Percentiles rank a stretch among this genome's conserved stretches.
phyloP scores from a whole-genome alignment of 2,113 vertebrate genomes.

The Thamnaconus septentrionalis region DNA sequence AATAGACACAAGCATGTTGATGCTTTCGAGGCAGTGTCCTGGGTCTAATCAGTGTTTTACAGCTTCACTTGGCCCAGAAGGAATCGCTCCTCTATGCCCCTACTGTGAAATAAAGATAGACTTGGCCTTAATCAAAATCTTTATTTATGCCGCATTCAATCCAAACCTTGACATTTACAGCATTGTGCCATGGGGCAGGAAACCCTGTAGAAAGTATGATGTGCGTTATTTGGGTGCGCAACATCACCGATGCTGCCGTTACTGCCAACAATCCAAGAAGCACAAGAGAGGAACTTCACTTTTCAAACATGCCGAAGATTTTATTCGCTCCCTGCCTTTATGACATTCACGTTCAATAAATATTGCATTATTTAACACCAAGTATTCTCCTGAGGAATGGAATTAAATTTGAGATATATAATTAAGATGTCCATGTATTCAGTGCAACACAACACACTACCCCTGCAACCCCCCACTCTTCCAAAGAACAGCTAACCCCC shows the following conservation, averaged over 20 bases:
- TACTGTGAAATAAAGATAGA: neutral
- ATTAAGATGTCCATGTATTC: neutral
- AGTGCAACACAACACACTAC: neutral
- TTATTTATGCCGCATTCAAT: constrained; percentile 33
- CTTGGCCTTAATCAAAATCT: constrained; percentile 19
- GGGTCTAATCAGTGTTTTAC: neutral
- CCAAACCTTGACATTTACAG: constrained; percentile 15
- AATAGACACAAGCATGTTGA: constrained; percentile 23
- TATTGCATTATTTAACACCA: neutral
- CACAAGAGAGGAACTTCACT: constrained; percentile 16
- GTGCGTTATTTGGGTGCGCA: constrained; percentile 9
- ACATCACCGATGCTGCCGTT: constrained; percentile 2
- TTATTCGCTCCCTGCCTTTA: neutral
- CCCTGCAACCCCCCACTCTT: neutral
- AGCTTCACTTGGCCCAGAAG: neutral
- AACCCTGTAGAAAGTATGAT: constrained; percentile 19
- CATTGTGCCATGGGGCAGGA: neutral
- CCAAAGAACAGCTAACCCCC: no score
- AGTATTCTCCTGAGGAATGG: constrained; percentile 21
- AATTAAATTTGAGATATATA: constrained; percentile 1
- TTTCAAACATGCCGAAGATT: neutral
- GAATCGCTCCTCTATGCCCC: neutral
- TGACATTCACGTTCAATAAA: constrained; percentile 8
- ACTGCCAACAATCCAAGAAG: constrained; percentile 3
- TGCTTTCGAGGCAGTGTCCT: constrained; percentile 8